A percentile compares a stretch with the other conserved stretches of the same genome.
Evolutionary conservation across 2,113 vertebrate genomes (phyloP).

Genomic region (Neomonachus schauinslandi): DNA sequence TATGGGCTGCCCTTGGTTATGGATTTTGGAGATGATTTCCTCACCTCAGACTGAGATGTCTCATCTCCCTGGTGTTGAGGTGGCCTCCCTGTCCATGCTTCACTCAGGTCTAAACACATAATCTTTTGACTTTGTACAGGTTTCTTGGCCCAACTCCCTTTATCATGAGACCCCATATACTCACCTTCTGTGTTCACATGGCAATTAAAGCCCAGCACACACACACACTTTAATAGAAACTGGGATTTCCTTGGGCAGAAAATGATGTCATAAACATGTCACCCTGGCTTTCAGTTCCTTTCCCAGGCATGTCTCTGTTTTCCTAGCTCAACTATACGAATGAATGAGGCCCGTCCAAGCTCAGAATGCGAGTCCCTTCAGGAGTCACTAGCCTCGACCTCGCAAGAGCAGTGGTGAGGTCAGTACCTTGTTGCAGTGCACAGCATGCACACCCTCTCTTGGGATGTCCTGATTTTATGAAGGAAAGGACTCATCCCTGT

Average conservation of each 20-base stretch:
- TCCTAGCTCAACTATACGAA: fast-evolving
- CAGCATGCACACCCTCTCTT: fast-evolving
- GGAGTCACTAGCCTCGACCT: fast-evolving
- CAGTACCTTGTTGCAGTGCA: too few species aligned
- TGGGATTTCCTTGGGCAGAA: background rate
- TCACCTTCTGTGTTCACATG: background rate
- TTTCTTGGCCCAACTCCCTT: background rate
- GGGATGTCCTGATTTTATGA: background rate
- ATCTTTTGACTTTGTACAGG: background rate
- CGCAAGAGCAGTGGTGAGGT: too few species aligned
- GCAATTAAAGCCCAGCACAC: background rate
- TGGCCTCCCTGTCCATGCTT: background rate
- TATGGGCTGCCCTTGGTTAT: background rate
- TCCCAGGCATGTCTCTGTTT: background rate
- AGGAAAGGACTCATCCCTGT: background rate
- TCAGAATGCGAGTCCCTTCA: background rate
- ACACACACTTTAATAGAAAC: background rate
- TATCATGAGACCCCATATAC: background rate
- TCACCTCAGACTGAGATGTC: background rate
- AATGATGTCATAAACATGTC: too few species aligned
- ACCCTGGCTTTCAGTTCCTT: background rate
- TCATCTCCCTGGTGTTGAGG: background rate
- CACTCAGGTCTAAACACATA: background rate
- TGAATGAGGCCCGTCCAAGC: background rate
- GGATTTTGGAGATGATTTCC: background rate